Evolutionary conservation across 2,113 vertebrate genomes (phyloP), one percentile per base, ranked within the genome.

Genomic region (Phylloscopus trochiloides): DNA sequence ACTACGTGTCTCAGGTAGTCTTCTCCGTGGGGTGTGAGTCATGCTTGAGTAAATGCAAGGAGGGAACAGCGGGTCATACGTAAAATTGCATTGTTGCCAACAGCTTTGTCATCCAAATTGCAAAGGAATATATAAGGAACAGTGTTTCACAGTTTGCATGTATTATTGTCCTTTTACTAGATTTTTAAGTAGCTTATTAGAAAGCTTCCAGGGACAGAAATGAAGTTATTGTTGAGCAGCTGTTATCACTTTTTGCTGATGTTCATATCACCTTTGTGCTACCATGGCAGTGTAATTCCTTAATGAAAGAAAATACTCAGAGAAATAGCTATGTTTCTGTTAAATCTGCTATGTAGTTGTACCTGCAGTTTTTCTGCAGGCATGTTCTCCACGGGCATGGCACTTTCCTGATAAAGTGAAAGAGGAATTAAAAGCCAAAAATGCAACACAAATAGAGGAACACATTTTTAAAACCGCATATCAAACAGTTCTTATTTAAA

Each of bases 191-290:
- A 92, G 47, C n/a, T 42, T 84, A 10, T 54, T 90, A 73, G 59
- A 88, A 94, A 74, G 28, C 79, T 94, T 51, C 34, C 47, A 45
- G 20, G n/a, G 28, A n/a, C n/a, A 81, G 59, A 73, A 95, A 83
- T 47, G 1, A 75, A 65, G 32, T 59, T 79, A 13, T 80, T 82
- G 38, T 58, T 82, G 31, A 86, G 68, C 34, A 87, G 47, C 66
- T 43, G 17, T 75, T 91, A 77, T 1, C 55, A 47, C 25, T 65
- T 67, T 84, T 55, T 86, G 52, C 50, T 67, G 77, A 45, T 25
- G 12, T 63, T 79, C 42, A 3, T 84, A 63, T 74, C 32, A 40
- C 8, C 31, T 80, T 86, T 86, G 38, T 88, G 59, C 51, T 91
- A 21, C 68, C 7, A 2, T 55, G 24, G 22, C 75, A 88, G 26